Evolutionary conservation across 2,888 invertebrate genomes (phyloP).

Genomic region (Ferrisia virgata): DNA sequence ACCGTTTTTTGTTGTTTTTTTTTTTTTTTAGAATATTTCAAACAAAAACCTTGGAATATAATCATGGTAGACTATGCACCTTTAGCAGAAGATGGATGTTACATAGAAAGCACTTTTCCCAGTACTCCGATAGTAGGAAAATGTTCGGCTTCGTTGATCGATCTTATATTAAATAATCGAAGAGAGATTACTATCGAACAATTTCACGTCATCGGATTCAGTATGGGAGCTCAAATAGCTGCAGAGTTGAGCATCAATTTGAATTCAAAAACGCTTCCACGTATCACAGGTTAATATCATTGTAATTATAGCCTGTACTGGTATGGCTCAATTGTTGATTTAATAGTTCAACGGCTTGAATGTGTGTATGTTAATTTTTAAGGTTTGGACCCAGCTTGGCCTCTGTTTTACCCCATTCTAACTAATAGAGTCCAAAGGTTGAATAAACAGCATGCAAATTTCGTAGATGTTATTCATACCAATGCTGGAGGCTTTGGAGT

Average conservation of each 20-base stretch:
- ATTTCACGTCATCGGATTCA: constrained; percentile 65
- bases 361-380: not conserved
- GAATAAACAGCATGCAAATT: constrained; percentile 50
- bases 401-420: constrained; percentile 49
- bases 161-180: constrained; percentile 55
- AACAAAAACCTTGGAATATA: constrained; percentile 59
- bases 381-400: constrained; percentile 51
- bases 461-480: constrained; percentile 52
- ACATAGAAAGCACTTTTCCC: constrained; percentile 55
- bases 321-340: not conserved
- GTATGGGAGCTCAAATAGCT: constrained; percentile 63
- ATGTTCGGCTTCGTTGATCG: constrained; percentile 62
- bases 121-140: constrained; percentile 62
- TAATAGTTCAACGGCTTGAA: not conserved
- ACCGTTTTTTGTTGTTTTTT: not conserved
- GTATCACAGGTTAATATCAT: constrained; percentile 58
- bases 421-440: constrained; percentile 48
- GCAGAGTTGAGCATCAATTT: constrained; percentile 58
- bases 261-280: constrained; percentile 54
- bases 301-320: too few species aligned
- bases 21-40: constrained; percentile 56
- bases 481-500: constrained; percentile 51
- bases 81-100: constrained; percentile 61
- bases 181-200: constrained; percentile 54
- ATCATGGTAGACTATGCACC: constrained; percentile 63